Conservation (phyloP, 2,113 vertebrate species). For the Panurus biarmicus region DNA sequence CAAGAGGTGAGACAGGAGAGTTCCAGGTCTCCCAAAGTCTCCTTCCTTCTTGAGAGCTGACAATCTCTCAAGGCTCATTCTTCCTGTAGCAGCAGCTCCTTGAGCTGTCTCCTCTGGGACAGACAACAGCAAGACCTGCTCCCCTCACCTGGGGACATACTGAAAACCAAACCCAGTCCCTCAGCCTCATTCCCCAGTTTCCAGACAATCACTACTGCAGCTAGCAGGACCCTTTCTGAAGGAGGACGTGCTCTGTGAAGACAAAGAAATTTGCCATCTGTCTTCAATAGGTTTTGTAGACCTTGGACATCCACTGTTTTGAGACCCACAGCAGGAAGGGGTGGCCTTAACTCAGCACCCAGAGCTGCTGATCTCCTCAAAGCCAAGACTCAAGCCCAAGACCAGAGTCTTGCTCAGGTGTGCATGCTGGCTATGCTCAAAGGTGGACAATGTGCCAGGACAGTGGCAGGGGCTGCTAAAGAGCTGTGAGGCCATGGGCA, state of each 20-base stretch:
- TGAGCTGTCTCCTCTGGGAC: not conserved
- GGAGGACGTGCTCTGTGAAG: not conserved
- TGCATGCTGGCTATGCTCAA: not conserved
- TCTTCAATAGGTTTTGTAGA: not conserved
- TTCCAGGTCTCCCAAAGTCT: not conserved
- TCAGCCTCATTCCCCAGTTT: not conserved
- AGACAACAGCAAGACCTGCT: not conserved
- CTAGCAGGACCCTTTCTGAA: not conserved
- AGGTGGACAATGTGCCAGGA: not conserved
- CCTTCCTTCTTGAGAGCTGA: not conserved
- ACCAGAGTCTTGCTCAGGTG: not conserved
- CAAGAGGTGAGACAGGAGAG: not conserved
- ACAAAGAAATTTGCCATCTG: not conserved
- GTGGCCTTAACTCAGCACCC: not conserved
- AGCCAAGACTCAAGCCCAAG: not conserved
- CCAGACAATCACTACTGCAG: not conserved
- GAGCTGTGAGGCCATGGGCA: no score
- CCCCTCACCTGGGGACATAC: fast-evolving
- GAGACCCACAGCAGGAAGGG: not conserved
- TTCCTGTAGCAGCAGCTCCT: no score
- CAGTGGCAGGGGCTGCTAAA: not conserved
- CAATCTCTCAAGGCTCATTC: no score
- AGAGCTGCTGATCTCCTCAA: not conserved
- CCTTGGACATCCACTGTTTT: not conserved
- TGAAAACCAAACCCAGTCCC: not conserved